phyloP scores from a whole-genome alignment of 2,888 invertebrate species.

The Eucera pruinosa region DNA sequence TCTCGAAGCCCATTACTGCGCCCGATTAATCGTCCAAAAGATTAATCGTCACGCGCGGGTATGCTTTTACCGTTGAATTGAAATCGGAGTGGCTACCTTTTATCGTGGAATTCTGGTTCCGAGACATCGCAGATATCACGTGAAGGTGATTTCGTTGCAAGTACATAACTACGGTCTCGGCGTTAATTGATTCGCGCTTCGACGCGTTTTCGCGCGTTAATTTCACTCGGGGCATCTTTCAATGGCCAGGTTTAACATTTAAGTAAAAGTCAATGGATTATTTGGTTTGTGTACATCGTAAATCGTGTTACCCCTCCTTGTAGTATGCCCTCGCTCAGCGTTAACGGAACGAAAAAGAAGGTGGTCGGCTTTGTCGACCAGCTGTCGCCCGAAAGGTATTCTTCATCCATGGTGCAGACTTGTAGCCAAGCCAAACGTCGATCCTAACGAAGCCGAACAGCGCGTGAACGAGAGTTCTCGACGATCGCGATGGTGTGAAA shows the following conservation, averaged over 20 bases:
- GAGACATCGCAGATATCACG: not conserved
- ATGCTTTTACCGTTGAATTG: not conserved
- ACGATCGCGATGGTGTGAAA: constrained; percentile 4
- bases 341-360: constrained; percentile 83
- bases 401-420: constrained; percentile 52
- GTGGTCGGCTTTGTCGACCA: constrained; percentile 84
- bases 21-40: no score
- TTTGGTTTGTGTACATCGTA: constrained; percentile 60
- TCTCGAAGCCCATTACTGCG: no score
- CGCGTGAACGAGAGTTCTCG: constrained; percentile 17
- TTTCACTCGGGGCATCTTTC: constrained; percentile 45
- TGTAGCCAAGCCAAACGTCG: constrained; percentile 53
- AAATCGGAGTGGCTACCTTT: not conserved
- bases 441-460: constrained; percentile 65
- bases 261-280: constrained; percentile 22
- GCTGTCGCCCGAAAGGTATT: constrained; percentile 82
- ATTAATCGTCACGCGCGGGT: not conserved
- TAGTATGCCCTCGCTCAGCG: constrained; percentile 83
- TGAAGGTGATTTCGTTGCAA: not conserved
- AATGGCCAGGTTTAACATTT: not conserved
- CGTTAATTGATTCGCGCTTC: constrained; percentile 32
- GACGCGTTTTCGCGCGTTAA: not conserved
- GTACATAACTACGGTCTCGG: not conserved
- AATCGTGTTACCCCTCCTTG: constrained; percentile 77
- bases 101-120: not conserved